Evolutionary conservation across 2,797 vertebrate genomes (phyloP), one percentile per base, ranked within the genome.

Genomic region (Thalassophryne amazonica): DNA sequence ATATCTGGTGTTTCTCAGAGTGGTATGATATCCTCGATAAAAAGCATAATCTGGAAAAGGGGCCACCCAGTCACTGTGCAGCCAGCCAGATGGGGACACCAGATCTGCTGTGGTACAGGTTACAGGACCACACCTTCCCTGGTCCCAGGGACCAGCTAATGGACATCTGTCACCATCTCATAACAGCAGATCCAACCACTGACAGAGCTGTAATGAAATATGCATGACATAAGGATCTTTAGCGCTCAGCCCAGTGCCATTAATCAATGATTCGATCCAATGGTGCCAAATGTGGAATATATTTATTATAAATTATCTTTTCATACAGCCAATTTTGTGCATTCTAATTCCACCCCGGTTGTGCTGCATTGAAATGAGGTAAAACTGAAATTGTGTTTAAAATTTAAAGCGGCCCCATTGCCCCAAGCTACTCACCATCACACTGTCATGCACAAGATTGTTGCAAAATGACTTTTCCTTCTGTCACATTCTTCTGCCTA

Each of bases 81-180:
- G 37, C 22, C 55, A 41, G 51, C 83, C 90, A 91, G 88, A 91
- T 90, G 89, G 88, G 73, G 67, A 80, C 81, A 59, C 42, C 51
- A 51, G 75, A 81, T 75, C 73, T 57, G 47, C 63, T 74, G 72
- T 71, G 73, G 45, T 24, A 45, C 71, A 71, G 78, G 79, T 84
- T 79, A 83, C 59, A 65, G 53, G 60, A 78, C 68, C 73, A 80
- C 79, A 73, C 73, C 63, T 72, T 48, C 29, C 32, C 63, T 55
- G 65, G 78, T 82, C 76, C 65, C 1, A 36, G 17, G 61, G 76
- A 79, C 60, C 61, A 77, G 50, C 80, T 83, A 88, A 90, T 69
- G 85, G 89, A 90, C 91, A 92, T 92, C 89, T 92, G 91, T 90
- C 89, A 83, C 61, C 54, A 79, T 90, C 86, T 87, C 89, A 66